phyloP scores from a whole-genome alignment of 2,113 vertebrate species.

The Herpetotheres cachinnans region DNA sequence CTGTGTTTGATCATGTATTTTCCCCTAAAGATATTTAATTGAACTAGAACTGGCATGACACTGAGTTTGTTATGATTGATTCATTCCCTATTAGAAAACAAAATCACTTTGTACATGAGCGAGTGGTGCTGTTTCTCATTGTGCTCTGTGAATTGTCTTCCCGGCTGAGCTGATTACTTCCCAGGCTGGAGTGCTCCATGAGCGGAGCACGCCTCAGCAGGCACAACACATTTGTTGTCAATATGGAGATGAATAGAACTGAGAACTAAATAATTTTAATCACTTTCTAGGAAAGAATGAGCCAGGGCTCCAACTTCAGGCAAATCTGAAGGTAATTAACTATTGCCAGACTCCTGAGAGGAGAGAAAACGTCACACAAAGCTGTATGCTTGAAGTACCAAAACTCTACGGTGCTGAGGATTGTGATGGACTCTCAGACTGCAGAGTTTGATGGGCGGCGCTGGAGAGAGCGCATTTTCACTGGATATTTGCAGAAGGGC shows the following conservation, averaged over 20 bases:
- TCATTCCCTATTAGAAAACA: neutral
- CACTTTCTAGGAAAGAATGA: neutral
- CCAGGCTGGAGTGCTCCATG: neutral
- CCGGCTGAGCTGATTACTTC: neutral
- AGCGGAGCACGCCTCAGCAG: neutral
- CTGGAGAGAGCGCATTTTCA: neutral
- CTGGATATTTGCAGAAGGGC: neutral
- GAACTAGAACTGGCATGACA: neutral
- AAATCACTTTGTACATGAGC: neutral
- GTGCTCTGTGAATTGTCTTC: neutral
- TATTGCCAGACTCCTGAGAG: neutral
- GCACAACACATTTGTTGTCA: neutral
- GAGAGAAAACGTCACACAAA: neutral
- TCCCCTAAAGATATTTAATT: neutral
- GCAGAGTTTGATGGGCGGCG: neutral
- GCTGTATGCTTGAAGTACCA: neutral
- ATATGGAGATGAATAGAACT: neutral
- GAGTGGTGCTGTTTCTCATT: fast-evolving
- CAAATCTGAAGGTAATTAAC: neutral
- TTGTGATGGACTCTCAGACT: neutral
- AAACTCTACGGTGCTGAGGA: neutral
- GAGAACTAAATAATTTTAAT: neutral
- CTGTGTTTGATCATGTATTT: neutral
- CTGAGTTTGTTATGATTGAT: neutral
- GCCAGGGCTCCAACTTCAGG: neutral